Evolutionary conservation across 64 coral and sea anemone genomes (phyloP), one percentile per base, ranked within the genome.

Genomic region (Porites australiensis): DNA sequence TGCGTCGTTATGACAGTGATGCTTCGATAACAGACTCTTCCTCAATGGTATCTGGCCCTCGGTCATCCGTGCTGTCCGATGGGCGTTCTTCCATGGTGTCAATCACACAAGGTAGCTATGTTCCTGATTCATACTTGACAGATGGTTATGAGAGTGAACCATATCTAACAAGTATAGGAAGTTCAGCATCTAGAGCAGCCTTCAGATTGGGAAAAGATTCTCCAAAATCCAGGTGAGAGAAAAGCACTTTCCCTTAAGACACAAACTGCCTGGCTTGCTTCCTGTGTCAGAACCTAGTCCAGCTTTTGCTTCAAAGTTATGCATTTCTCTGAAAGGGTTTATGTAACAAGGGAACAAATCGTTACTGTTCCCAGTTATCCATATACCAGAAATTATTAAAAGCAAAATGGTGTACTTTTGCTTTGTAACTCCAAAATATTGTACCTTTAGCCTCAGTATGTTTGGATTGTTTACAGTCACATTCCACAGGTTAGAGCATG

Each of bases 101-200:
- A 10, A 87, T 96, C 21, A 96, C 88, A n/a, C 95, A 96, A 53
- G 95, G 95, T 8, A 96, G 95, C 73, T 96, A 96, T 90, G 95
- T 91, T 12, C 95, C 92, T n/a, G 95, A 96, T 48, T 90, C 74
- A 64, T 96, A 96, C 76, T 2, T 87, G 23, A 96, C 92, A 65
- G 95, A 96, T 88, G 95, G 95, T 4, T 96, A 93, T 87, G 95
- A 96, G 47, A 96, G 95, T 60, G 91, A 96, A 49, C 64, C 19
- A 49, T 93, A 96, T 46, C 77, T 96, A 20, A 68, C 75, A 37
- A 96, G 95, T 45, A 44, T 90, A 55, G 95, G 91, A 11, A 96
- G 95, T 72, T 96, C 95, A 51, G 80, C 78, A 2, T 96, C 91
- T 22, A 76, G 75, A 13, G 66, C 44, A 22, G 81, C 76, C 19